Evolutionary conservation across 2,113 vertebrate species (phyloP).

Genomic region (Galemys pyrenaicus): DNA sequence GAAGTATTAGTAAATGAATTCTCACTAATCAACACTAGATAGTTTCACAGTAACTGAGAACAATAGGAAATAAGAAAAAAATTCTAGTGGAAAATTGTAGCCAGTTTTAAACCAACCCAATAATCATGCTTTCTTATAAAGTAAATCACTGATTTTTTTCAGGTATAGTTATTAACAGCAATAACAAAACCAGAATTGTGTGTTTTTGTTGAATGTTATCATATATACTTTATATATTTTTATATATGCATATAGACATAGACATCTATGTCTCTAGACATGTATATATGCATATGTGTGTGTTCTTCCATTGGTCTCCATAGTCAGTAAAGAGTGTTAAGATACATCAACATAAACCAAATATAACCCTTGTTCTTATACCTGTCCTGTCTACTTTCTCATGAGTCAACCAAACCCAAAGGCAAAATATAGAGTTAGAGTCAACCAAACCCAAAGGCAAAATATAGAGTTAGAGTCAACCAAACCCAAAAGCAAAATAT

Average conservation of each 20-base stretch:
- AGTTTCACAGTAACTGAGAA: neutral
- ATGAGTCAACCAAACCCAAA: too few species aligned
- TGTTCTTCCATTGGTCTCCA: neutral
- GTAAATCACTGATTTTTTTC: neutral
- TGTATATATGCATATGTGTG: neutral
- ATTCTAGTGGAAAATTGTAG: neutral
- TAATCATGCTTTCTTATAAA: neutral
- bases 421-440: too few species aligned
- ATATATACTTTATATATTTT: neutral
- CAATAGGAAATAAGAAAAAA: neutral
- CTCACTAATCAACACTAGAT: neutral
- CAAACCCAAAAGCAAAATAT: conserved; percentile 37
- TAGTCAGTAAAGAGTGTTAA: neutral
- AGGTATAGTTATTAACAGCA: neutral
- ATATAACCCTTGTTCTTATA: neutral
- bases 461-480: neutral
- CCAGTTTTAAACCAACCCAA: neutral
- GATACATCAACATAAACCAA: neutral
- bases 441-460: conserved; percentile 29
- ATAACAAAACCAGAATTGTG: neutral
- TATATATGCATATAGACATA: too few species aligned
- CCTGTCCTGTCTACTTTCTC: neutral
- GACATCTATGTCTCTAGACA: too few species aligned
- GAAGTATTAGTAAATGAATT: neutral
- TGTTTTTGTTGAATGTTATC: neutral